phyloP scores from a whole-genome alignment of 2,113 vertebrate species.

The Morone saxatilis region DNA sequence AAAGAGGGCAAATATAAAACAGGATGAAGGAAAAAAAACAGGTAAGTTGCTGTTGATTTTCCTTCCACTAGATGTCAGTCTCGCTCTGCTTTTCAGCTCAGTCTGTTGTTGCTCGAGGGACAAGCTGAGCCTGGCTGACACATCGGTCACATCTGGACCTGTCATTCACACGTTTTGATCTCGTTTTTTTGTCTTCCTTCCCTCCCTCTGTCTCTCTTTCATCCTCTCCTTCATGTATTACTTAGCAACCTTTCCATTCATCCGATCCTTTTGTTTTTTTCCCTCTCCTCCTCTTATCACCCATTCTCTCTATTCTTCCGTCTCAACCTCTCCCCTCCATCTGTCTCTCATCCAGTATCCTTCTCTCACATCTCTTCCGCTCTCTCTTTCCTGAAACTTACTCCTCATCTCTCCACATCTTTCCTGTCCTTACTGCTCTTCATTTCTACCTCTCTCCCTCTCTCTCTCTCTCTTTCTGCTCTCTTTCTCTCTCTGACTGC shows the following conservation, averaged over 20 bases:
- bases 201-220: background rate
- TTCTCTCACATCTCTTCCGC: background rate
- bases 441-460: background rate
- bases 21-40: background rate
- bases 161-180: background rate
- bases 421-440: no score
- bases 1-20: background rate
- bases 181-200: no score
- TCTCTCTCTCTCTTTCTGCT: background rate
- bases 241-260: background rate
- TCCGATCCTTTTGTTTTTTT: background rate
- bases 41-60: background rate
- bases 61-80: slow-evolving; percentile 44
- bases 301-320: background rate
- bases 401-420: background rate
- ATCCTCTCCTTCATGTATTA: background rate
- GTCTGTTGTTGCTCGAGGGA: background rate
- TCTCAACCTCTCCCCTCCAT: background rate
- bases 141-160: background rate
- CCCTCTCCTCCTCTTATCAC: background rate
- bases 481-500: background rate
- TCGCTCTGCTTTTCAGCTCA: slow-evolving; percentile 1
- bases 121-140: background rate
- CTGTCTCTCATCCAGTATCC: background rate
- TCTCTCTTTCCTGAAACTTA: background rate